These are phyloP conservation scores for Periparus ater DNA, from an alignment of 2,797 vertebrate species.

Conservation along the genomic window DNA sequence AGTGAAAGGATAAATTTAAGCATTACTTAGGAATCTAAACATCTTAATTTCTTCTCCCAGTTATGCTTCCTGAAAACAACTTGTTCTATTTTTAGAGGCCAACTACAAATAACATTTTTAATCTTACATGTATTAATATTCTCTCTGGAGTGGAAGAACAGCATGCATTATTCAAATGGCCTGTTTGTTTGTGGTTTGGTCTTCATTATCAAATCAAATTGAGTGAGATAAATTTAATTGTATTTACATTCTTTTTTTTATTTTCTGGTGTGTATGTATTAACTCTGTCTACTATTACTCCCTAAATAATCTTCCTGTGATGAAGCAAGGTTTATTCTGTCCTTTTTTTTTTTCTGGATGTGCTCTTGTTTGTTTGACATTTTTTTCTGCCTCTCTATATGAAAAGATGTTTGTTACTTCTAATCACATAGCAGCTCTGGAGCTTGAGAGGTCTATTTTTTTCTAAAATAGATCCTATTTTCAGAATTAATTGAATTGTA, in stretches of 20 bases:
- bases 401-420: background rate
- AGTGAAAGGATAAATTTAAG: background rate
- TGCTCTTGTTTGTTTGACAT: background rate
- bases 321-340: background rate
- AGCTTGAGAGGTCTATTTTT: background rate
- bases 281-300: background rate
- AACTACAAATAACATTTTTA: background rate
- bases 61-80: background rate
- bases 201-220: background rate
- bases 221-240: background rate
- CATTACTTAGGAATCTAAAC: background rate
- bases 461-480: background rate
- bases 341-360: rapidly evolving
- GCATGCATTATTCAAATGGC: background rate
- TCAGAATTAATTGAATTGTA: background rate
- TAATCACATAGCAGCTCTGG: background rate
- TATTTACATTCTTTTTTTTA: background rate
- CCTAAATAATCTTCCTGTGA: background rate
- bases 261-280: background rate
- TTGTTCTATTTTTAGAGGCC: background rate
- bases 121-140: background rate
- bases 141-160: background rate
- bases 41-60: background rate
- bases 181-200: background rate
- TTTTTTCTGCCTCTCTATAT: background rate